A percentile compares a stretch with the other conserved stretches of the same genome.
phyloP scores from a whole-genome alignment of 1,140 invertebrate species.

The Cepaea nemoralis region DNA sequence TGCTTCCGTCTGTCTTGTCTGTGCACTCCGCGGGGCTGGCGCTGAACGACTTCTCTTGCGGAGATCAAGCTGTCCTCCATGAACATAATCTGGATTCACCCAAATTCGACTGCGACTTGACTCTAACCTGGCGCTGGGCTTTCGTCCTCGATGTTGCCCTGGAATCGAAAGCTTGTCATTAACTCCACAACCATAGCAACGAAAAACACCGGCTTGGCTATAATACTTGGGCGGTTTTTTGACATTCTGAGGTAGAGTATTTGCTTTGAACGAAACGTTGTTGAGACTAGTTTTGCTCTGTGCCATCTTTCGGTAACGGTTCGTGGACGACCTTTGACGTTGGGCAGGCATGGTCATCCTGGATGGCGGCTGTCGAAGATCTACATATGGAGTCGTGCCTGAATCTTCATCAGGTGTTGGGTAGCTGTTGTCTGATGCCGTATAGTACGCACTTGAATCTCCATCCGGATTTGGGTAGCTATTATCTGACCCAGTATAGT shows the following conservation, averaged over 20 bases:
- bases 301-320: neutral
- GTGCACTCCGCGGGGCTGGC: neutral
- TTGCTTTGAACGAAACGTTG: neutral
- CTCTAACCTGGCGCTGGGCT: neutral
- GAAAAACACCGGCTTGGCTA: neutral
- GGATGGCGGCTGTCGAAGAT: too few species aligned
- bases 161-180: neutral
- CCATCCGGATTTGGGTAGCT: neutral
- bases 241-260: neutral
- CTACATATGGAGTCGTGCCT: neutral
- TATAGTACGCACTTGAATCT: neutral
- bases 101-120: neutral
- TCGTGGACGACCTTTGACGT: neutral
- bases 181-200: neutral
- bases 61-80: neutral
- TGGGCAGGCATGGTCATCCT: neutral
- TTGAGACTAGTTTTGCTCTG: neutral
- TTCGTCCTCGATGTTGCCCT: neutral
- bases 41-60: neutral
- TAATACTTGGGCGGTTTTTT: neutral
- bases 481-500: neutral
- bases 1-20: neutral
- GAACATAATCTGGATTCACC: neutral
- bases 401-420: neutral
- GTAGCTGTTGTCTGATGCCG: constrained; percentile 10